Evolutionary conservation across 2,797 vertebrate species (phyloP).

Genomic region (Oophaga sylvatica): DNA sequence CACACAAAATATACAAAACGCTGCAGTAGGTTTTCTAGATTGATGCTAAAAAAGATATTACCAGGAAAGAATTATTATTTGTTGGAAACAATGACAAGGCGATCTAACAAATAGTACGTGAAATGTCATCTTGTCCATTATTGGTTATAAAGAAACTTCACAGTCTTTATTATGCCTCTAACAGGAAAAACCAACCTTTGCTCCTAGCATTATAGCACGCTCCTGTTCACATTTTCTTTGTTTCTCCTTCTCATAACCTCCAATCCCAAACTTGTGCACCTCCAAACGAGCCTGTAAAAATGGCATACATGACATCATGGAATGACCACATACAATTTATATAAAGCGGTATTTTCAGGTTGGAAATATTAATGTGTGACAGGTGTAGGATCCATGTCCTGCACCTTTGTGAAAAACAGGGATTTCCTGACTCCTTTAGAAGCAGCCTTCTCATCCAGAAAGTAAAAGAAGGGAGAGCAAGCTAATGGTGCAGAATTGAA

Average conservation of each 20-base stretch:
- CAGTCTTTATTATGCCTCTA: neutral
- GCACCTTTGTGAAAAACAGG: too few species aligned
- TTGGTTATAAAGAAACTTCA: neutral
- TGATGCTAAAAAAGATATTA: too few species aligned
- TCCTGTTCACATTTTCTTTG: slow-evolving; percentile 89
- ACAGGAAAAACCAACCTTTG: slow-evolving; percentile 74
- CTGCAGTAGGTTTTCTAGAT: too few species aligned
- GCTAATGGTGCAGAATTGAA: too few species aligned
- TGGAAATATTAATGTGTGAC: too few species aligned
- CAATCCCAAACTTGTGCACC: slow-evolving; percentile 94
- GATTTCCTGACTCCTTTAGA: too few species aligned
- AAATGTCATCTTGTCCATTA: neutral
- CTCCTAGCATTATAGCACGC: slow-evolving; percentile 93
- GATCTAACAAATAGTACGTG: neutral
- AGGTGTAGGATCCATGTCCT: too few species aligned
- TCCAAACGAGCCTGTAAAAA: slow-evolving; percentile 86
- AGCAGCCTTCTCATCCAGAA: too few species aligned
- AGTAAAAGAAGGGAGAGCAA: too few species aligned
- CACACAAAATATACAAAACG: neutral
- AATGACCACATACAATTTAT: neutral
- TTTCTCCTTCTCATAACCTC: slow-evolving; percentile 89
- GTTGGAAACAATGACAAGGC: too few species aligned
- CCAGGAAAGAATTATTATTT: too few species aligned
- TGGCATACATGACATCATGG: neutral
- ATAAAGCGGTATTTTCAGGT: too few species aligned